Percentiles rank a stretch among this genome's conserved stretches.
These are phyloP conservation scores for Nycticorax nycticorax DNA, from an alignment of 2,113 vertebrate species.

Conservation along the genomic window DNA sequence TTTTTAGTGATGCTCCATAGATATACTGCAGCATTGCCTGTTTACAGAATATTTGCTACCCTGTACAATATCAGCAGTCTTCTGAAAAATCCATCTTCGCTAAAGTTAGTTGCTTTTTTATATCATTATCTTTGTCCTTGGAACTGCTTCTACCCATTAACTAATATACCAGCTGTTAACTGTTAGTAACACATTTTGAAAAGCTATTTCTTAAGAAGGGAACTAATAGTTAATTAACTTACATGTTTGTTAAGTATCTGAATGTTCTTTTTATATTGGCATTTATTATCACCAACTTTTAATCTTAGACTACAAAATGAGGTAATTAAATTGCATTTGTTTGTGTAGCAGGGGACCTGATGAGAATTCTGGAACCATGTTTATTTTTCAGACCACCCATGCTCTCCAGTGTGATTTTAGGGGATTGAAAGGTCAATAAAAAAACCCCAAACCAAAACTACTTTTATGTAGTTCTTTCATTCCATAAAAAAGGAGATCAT, in stretches of 20 bases:
- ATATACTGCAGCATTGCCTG: background rate
- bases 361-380: background rate
- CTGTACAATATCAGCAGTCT: background rate
- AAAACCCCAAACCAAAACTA: background rate
- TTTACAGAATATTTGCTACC: background rate
- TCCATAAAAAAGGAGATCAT: background rate
- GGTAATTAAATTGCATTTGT: background rate
- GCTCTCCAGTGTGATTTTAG: background rate
- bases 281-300: background rate
- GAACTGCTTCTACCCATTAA: background rate
- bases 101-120: background rate
- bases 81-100: background rate
- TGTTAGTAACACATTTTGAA: background rate
- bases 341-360: background rate
- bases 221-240: slow-evolving; percentile 22
- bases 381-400: background rate
- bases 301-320: background rate
- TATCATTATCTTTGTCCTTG: background rate
- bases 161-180: background rate
- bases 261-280: background rate
- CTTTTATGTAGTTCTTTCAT: background rate
- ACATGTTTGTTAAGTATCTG: background rate
- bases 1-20: background rate
- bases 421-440: background rate
- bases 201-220: background rate